Conservation (phyloP, 30 jellyfish, hydroid and myxozoan species). For the Cassiopea xamachana region DNA sequence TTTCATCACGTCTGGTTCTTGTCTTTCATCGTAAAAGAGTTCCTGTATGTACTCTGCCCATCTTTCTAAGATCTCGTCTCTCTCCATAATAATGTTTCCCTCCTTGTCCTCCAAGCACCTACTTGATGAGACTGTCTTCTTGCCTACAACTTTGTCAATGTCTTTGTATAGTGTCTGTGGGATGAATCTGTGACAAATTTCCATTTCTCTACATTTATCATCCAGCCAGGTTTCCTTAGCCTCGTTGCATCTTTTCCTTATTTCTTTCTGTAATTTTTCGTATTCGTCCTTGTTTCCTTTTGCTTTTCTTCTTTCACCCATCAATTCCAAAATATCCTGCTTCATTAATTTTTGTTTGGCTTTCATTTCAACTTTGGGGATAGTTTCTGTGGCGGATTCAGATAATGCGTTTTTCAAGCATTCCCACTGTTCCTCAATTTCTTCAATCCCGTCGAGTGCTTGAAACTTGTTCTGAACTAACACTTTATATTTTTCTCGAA, state of each 20-base stretch:
- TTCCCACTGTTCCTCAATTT: neutral
- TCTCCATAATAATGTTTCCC: neutral
- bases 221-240: conserved; percentile 6
- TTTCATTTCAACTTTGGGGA: neutral
- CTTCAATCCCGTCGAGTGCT: neutral
- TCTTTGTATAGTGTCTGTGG: neutral
- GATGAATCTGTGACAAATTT: conserved; percentile 2
- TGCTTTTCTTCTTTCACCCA: neutral
- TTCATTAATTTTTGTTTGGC: neutral
- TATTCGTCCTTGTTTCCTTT: neutral
- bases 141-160: neutral
- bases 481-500: neutral
- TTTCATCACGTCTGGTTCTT: neutral
- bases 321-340: conserved; percentile 6
- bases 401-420: neutral
- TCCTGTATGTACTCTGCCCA: neutral
- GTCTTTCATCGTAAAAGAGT: neutral
- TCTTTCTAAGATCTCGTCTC: neutral
- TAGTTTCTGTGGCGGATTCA: neutral
- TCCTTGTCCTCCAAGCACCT: neutral
- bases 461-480: neutral
- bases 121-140: neutral
- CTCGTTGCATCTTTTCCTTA: neutral
- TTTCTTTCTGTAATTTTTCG: neutral
- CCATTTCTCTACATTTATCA: conserved; percentile 12